Evolutionary conservation across 2,797 vertebrate genomes (phyloP).

Genomic region (Pristis pectinata): DNA sequence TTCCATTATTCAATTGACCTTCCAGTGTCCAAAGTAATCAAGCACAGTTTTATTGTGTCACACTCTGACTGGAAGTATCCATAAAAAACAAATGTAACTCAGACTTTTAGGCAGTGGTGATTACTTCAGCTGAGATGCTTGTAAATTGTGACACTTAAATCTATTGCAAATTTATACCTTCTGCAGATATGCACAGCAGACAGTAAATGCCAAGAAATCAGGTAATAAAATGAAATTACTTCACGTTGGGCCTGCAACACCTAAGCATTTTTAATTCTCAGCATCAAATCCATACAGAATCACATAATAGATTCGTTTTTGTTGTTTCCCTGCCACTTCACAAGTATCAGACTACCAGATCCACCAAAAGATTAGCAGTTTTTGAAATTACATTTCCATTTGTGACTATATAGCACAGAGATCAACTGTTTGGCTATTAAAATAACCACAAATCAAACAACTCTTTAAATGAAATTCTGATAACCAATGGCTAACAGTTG

Average conservation of each 20-base stretch:
- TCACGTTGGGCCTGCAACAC: background rate
- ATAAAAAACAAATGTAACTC: background rate
- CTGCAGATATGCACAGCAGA: background rate
- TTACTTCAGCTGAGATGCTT: background rate
- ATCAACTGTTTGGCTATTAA: background rate
- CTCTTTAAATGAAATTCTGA: background rate
- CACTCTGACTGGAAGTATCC: background rate
- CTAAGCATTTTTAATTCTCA: background rate
- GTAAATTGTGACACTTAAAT: background rate
- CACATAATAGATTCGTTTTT: background rate
- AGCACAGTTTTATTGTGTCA: background rate
- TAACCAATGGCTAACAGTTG: background rate
- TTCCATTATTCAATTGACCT: background rate
- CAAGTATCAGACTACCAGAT: background rate
- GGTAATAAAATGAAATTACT: slow-evolving; percentile 9
- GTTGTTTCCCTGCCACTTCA: background rate
- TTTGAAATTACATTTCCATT: background rate
- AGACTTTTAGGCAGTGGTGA: background rate
- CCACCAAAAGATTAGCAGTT: background rate
- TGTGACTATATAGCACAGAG: background rate
- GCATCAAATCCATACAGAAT: background rate
- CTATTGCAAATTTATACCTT: background rate
- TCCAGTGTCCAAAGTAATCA: background rate
- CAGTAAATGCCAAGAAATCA: background rate
- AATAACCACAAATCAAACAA: background rate